Evolutionary conservation across 2,888 invertebrate species (phyloP).

Genomic region (Hydraecia micacea): DNA sequence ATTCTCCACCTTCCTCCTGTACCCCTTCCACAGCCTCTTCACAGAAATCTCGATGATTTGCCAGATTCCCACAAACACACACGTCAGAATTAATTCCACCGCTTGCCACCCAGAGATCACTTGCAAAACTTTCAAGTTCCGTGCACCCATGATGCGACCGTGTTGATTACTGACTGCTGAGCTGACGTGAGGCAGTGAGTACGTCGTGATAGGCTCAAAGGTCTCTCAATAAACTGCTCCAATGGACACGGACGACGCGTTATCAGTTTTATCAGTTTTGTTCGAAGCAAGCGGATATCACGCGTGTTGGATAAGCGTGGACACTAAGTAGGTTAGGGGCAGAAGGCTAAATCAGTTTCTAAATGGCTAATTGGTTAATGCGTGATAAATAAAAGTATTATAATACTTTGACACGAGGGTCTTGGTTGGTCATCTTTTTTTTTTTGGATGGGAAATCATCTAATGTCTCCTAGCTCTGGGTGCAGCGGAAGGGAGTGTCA

Average conservation of each 20-base stretch:
- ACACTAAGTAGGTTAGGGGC: neutral
- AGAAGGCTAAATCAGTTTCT: slow-evolving; percentile 33
- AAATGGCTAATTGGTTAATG: neutral
- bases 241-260: slow-evolving; percentile 65
- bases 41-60: slow-evolving; percentile 80
- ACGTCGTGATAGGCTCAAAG: slow-evolving; percentile 74
- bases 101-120: slow-evolving; percentile 84
- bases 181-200: neutral
- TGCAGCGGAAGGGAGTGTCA: too few species aligned
- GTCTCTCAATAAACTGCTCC: slow-evolving; percentile 73
- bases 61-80: slow-evolving; percentile 82
- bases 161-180: slow-evolving; percentile 27
- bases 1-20: slow-evolving; percentile 78
- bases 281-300: slow-evolving; percentile 73
- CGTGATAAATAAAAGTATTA: too few species aligned
- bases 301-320: slow-evolving; percentile 46
- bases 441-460: too few species aligned
- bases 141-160: slow-evolving; percentile 76
- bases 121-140: slow-evolving; percentile 76
- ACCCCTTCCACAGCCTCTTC: slow-evolving; percentile 85
- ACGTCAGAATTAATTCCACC: slow-evolving; percentile 80
- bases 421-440: neutral
- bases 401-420: neutral
- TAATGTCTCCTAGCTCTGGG: too few species aligned
- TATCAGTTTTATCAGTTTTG: slow-evolving; percentile 76